phyloP scores from a whole-genome alignment of 2,797 vertebrate species.

The Pogonophryne albipinna region DNA sequence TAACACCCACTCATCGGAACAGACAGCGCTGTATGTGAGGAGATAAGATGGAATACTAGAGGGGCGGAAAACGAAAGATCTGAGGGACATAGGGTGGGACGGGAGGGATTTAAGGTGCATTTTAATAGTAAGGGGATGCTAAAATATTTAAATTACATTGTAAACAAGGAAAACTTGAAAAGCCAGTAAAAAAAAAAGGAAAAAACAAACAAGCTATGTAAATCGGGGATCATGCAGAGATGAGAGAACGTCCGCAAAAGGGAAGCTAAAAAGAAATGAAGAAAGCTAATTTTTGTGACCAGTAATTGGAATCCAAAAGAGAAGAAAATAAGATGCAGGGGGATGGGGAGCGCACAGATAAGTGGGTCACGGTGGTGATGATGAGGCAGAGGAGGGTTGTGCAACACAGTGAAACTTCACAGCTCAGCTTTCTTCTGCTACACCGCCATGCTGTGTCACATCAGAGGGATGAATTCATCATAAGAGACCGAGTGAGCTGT shows the following conservation, averaged over 20 bases:
- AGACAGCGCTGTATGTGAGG: slow-evolving; percentile 8
- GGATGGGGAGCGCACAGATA: slow-evolving; percentile 45
- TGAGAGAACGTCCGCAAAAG: neutral
- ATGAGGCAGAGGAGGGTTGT: slow-evolving; percentile 70
- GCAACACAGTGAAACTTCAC: slow-evolving; percentile 63
- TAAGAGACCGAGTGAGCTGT: slow-evolving; percentile 21
- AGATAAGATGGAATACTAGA: neutral
- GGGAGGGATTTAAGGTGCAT: neutral
- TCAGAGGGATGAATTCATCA: slow-evolving; percentile 71
- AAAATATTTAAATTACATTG: slow-evolving; percentile 2
- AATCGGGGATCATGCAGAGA: neutral
- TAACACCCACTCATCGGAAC: slow-evolving; percentile 9
- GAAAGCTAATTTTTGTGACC: neutral
- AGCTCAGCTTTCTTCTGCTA: slow-evolving; percentile 67
- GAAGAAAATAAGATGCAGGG: slow-evolving; percentile 33
- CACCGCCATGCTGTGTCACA: slow-evolving; percentile 67
- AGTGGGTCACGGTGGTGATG: slow-evolving; percentile 71
- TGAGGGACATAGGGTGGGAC: neutral
- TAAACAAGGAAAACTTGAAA: slow-evolving; percentile 28
- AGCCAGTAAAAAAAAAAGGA: neutral
- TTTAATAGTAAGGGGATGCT: neutral
- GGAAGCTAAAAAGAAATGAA: slow-evolving; percentile 2
- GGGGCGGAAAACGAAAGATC: too few relatives aligned
- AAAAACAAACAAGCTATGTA: neutral
- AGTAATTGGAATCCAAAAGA: slow-evolving; percentile 24